Evolutionary conservation across 2,888 invertebrate species (phyloP), one percentile per base, ranked within the genome.

Genomic region (Scaptomyza polygonia): DNA sequence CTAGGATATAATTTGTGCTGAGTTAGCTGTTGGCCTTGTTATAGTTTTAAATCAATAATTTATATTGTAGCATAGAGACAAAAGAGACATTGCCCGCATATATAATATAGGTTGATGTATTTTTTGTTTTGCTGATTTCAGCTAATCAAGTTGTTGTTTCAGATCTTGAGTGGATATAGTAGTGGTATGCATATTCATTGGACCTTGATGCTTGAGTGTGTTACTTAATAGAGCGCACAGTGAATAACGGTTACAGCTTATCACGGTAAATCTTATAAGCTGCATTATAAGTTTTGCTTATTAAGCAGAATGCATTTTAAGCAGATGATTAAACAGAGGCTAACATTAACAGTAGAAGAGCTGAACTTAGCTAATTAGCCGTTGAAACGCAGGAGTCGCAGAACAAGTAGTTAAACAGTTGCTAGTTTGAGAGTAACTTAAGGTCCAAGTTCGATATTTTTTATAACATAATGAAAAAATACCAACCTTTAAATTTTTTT

Each of bases 21-120:
- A 52, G 55, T 42, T 76, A 39, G 67, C 62, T 58, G 43, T 34
- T 83, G 85, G 66, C 81, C 85, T 81, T 85, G 85, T 64, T 65
- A 69, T 71, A 64, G 75, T 76, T 81, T 67, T 61, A 63, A 85
- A 81, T 81, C 82, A 81, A 85, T 85, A 85, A 79, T 69, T 57
- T 77, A 85, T 77, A 72, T 54, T 77, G 77, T 65, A 58, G 45
- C 59, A 18, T 32, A 32, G n/a, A 45, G 43, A 25, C 44, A 56
- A 21, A 16, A 36, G 14, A 49, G 34, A 51, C 48, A 67, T 68
- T 25, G 52, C 43, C 44, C 47, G 54, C 54, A 52, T 48, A 34
- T 48, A 34, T 18, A 43, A 30, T 57, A 51, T 42, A 40, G 43
- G 25, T 29, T 40, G 11, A 43, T 58, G n/a, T 49, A 51, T 16